These are phyloP conservation scores for Microcebus griseorufus DNA, from an alignment of 2,113 vertebrate genomes.

Conservation along the genomic window DNA sequence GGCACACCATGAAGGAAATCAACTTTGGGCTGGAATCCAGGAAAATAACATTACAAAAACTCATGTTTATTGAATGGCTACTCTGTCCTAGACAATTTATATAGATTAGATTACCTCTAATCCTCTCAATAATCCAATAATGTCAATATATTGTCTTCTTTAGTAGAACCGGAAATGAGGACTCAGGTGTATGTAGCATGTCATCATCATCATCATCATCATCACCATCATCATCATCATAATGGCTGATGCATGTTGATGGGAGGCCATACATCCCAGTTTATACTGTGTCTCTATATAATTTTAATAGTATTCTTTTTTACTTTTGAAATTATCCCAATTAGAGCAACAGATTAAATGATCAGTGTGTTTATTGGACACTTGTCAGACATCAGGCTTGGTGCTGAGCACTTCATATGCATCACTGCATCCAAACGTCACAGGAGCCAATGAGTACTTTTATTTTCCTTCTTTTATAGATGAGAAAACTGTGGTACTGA, in stretches of 20 bases:
- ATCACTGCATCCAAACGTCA: background rate
- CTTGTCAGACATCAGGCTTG: too few relatives aligned
- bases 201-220: background rate
- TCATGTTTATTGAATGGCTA: conserved; percentile 1
- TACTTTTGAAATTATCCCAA: background rate
- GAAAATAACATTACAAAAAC: background rate
- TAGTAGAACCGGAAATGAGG: background rate
- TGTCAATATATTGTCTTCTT: background rate
- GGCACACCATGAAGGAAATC: background rate
- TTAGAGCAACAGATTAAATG: background rate
- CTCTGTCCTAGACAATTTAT: background rate
- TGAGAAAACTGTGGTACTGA: background rate
- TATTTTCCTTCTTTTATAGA: background rate
- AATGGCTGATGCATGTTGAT: background rate
- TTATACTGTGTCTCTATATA: background rate
- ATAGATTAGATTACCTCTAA: background rate
- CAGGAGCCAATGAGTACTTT: background rate
- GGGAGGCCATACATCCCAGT: background rate
- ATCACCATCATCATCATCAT: background rate
- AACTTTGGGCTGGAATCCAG: background rate
- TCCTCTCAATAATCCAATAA: background rate
- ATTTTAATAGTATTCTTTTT: background rate
- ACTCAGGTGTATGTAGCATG: too few relatives aligned
- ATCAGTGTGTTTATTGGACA: background rate
- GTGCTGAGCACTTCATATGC: rapidly evolving